These are phyloP conservation scores for Pipra filicauda DNA, from an alignment of 2,113 vertebrate genomes.

Conservation along the genomic window DNA sequence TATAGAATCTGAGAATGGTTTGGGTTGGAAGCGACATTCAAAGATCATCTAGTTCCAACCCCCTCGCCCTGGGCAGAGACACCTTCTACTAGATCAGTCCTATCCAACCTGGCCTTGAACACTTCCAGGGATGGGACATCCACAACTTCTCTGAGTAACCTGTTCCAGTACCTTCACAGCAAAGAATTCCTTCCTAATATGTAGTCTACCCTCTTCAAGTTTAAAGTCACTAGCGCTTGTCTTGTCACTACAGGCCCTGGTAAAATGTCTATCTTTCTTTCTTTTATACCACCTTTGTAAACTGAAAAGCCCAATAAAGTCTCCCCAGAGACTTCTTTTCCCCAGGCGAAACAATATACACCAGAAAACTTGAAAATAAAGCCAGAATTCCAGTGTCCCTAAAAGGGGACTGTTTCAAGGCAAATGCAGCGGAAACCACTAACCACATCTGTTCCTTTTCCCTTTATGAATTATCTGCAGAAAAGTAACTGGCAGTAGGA, in stretches of 20 bases:
- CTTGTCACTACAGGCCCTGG: neutral
- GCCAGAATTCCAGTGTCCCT: neutral
- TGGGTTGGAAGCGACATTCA: neutral
- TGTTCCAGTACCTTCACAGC: neutral
- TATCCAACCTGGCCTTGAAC: neutral
- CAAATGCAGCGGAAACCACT: rapidly evolving
- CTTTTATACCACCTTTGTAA: neutral
- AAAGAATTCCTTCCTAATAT: neutral
- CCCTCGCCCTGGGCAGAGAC: neutral
- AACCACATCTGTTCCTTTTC: neutral
- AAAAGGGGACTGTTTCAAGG: neutral
- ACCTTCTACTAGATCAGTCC: neutral
- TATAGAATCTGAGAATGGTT: neutral
- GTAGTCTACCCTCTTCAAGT: neutral
- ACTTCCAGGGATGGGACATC: neutral
- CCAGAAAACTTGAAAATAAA: neutral
- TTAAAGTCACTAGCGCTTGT: neutral
- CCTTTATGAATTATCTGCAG: neutral
- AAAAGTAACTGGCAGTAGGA: neutral
- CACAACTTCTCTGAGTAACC: neutral
- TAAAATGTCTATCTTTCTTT: neutral
- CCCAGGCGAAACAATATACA: neutral
- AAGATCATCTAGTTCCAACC: neutral
- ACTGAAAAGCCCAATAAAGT: neutral
- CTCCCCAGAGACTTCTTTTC: neutral